These are phyloP conservation scores for Holocentrus rufus DNA, from an alignment of 2,797 vertebrate species.

Conservation along the genomic window DNA sequence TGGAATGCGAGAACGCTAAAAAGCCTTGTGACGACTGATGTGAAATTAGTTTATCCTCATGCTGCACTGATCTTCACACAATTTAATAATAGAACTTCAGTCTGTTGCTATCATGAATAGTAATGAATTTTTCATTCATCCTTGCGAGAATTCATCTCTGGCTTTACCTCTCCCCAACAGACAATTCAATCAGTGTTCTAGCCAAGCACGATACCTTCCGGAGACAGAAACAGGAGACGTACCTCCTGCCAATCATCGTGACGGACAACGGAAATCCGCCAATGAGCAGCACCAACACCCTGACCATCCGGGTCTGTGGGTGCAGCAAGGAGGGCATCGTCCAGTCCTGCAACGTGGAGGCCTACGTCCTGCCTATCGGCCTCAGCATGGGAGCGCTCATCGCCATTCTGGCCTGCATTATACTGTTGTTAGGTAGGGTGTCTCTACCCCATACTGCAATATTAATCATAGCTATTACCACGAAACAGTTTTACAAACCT, in stretches of 20 bases:
- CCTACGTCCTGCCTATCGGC: constrained; percentile 95
- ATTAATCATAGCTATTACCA: background rate
- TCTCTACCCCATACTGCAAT: constrained; percentile 31
- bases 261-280: constrained; percentile 94
- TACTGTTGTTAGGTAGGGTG: constrained; percentile 92
- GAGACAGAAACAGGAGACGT: constrained; percentile 95
- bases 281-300: constrained; percentile 97
- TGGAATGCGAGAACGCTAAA: constrained; percentile 50
- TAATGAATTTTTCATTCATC: constrained; percentile 58
- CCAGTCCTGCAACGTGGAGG: constrained; percentile 96
- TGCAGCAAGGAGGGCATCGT: constrained; percentile 93
- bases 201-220: constrained; percentile 95
- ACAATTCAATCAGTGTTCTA: constrained; percentile 95
- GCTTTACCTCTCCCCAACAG: constrained; percentile 78
- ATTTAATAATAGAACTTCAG: constrained; percentile 65
- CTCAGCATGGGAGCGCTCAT: constrained; percentile 99
- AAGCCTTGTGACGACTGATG: constrained; percentile 55
- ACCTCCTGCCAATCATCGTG: constrained; percentile 95
- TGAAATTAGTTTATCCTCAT: constrained; percentile 71
- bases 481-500: background rate
- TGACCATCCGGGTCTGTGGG: constrained; percentile 97
- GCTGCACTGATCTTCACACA: constrained; percentile 66
- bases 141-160: constrained; percentile 52
- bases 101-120: constrained; percentile 60
- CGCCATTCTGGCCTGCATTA: constrained; percentile 96